phyloP scores from a whole-genome alignment of 2,888 invertebrate species.

The Drosophila demipolita region DNA sequence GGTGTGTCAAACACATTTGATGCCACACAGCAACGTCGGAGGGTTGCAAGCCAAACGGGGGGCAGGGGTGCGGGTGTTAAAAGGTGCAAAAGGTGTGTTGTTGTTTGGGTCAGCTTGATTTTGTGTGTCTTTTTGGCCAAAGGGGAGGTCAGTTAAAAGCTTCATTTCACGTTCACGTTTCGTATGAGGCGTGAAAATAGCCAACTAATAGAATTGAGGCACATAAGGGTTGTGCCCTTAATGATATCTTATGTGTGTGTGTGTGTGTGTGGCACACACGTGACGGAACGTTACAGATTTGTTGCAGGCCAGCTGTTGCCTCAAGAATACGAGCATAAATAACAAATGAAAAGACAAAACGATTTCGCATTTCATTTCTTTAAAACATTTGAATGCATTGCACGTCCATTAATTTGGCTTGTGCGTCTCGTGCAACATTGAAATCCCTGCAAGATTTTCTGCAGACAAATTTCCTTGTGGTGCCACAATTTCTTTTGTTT shows the following conservation, averaged over 20 bases:
- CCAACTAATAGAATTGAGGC: conserved; percentile 66
- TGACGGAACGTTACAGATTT: conserved; percentile 38
- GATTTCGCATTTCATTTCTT: conserved; percentile 52
- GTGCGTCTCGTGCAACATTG: conserved; percentile 38
- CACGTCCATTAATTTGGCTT: conserved; percentile 44
- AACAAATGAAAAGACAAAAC: not conserved
- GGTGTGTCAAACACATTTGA: conserved; percentile 30
- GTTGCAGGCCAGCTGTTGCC: conserved; percentile 26
- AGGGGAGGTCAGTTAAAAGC: conserved; percentile 52
- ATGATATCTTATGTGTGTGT: conserved; percentile 40
- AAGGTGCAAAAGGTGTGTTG: conserved; percentile 45
- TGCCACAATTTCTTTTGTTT: conserved; percentile 31
- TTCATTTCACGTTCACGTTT: conserved; percentile 42
- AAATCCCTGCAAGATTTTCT: conserved; percentile 44
- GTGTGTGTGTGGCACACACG: conserved; percentile 44
- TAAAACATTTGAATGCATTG: conserved; percentile 20
- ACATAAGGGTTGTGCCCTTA: conserved; percentile 52
- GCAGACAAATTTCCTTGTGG: conserved; percentile 38
- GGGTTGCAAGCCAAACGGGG: conserved; percentile 35
- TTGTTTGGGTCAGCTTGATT: conserved; percentile 54
- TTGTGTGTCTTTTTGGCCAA: conserved; percentile 1
- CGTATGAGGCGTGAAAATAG: conserved; percentile 70
- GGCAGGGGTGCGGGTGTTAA: conserved; percentile 2
- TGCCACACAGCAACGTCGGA: conserved; percentile 24
- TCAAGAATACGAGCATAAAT: conserved; percentile 1